A percentile compares a stretch with the other conserved stretches of the same genome.
Conservation (phyloP, 2,113 vertebrate genomes). For the Empidonax traillii region DNA sequence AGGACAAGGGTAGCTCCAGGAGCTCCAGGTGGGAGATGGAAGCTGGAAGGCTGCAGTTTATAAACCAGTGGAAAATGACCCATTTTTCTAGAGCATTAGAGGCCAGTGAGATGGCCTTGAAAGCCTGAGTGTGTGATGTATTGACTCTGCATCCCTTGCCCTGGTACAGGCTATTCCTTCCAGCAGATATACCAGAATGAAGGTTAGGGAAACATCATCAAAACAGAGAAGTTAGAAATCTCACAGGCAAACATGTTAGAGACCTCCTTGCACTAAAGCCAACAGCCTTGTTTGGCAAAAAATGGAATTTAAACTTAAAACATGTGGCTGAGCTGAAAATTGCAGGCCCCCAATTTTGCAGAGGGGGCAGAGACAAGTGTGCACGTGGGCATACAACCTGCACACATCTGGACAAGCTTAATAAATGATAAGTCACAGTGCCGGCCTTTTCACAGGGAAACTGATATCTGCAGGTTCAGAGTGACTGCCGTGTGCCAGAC, state of each 20-base stretch:
- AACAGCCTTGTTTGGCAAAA: background rate
- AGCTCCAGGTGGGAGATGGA: background rate
- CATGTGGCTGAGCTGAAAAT: background rate
- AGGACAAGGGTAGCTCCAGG: background rate
- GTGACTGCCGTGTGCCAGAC: fast-evolving
- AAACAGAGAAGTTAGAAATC: background rate
- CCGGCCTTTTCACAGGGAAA: background rate
- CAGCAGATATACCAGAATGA: background rate
- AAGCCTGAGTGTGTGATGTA: background rate
- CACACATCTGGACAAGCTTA: background rate
- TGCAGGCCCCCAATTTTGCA: fast-evolving
- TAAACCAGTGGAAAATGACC: background rate
- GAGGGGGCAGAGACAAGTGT: background rate
- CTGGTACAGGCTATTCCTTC: slow-evolving; percentile 6
- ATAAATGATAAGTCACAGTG: background rate
- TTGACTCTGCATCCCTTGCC: background rate
- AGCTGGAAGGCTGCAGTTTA: background rate
- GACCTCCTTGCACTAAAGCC: background rate
- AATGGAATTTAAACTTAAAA: background rate
- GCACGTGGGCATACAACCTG: fast-evolving
- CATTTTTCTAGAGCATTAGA: background rate
- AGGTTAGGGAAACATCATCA: background rate
- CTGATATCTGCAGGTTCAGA: background rate
- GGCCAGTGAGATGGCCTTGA: background rate
- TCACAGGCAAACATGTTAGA: background rate